Conservation (phyloP, 2,888 invertebrate species). For the Sylvicola fuscatus region DNA sequence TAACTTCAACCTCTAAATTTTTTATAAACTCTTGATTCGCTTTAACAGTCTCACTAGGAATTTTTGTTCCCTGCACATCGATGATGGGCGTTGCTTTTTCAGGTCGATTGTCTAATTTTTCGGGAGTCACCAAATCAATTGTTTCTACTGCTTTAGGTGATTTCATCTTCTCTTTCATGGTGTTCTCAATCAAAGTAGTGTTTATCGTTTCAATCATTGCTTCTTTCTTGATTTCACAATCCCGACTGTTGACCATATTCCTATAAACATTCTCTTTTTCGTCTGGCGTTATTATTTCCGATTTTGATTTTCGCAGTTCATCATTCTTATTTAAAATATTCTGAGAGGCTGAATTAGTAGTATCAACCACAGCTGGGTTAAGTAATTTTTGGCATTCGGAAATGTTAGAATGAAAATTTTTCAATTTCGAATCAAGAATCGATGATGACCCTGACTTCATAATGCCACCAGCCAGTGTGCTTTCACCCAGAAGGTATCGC, state of each 20-base stretch:
- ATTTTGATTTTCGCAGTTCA: constrained; percentile 15
- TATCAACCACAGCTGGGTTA: constrained; percentile 46
- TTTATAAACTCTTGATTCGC: constrained; percentile 12
- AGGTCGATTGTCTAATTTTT: constrained; percentile 12
- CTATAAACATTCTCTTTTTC: constrained; percentile 21
- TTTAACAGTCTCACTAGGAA: constrained; percentile 14
- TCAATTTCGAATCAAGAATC: constrained; percentile 63
- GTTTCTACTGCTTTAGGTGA: constrained; percentile 16
- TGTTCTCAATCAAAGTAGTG: constrained; percentile 17
- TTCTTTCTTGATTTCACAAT: constrained; percentile 23
- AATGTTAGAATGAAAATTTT: constrained; percentile 66
- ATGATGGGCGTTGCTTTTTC: constrained; percentile 10
- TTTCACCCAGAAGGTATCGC: constrained; percentile 58
- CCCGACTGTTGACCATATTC: constrained; percentile 16
- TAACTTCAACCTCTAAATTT: constrained; percentile 4
- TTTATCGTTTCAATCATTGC: constrained; percentile 17
- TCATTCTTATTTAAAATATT: constrained; percentile 31
- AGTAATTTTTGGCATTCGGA: constrained; percentile 74
- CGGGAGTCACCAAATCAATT: constrained; percentile 22
- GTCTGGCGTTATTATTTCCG: constrained; percentile 9
- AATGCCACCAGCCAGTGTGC: constrained; percentile 42
- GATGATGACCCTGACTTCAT: constrained; percentile 68
- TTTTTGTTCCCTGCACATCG: constrained; percentile 16
- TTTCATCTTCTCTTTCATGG: constrained; percentile 9
- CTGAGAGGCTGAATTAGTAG: constrained; percentile 42